Percentiles rank a stretch among this genome's conserved stretches.
phyloP scores from a whole-genome alignment of 2,797 vertebrate genomes.

The Malacoctenus gilli region DNA sequence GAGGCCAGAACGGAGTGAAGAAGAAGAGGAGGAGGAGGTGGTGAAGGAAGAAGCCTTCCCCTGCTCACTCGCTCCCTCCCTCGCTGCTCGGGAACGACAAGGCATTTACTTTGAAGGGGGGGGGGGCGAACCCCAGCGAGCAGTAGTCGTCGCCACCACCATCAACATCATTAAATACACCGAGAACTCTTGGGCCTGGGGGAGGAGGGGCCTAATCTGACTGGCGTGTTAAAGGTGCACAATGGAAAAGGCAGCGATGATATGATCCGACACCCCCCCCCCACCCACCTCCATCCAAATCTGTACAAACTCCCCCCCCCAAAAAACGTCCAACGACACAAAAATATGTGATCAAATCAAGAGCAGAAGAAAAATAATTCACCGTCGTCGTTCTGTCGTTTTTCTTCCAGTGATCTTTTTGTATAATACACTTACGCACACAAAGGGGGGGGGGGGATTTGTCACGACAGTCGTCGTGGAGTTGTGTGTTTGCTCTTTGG shows the following conservation, averaged over 20 bases:
- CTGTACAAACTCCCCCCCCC: conserved; percentile 59
- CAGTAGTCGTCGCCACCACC: conserved; percentile 46
- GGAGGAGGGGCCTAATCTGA: neutral
- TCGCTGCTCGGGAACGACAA: conserved; percentile 40
- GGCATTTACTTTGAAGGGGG: conserved; percentile 24
- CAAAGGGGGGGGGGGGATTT: conserved; percentile 18
- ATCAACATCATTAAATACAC: conserved; percentile 44
- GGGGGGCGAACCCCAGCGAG: conserved; percentile 31
- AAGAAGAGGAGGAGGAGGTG: neutral
- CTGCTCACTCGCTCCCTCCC: conserved; percentile 21
- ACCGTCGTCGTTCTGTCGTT: conserved; percentile 41
- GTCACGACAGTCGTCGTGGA: conserved; percentile 30
- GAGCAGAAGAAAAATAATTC: conserved; percentile 67
- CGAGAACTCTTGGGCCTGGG: conserved; percentile 24
- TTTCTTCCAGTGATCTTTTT: conserved; percentile 63
- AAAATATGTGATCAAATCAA: conserved; percentile 78
- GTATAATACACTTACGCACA: conserved; percentile 47
- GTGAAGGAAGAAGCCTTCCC: conserved; percentile 9
- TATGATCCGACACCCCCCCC: conserved; percentile 44
- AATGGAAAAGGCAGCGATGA: conserved; percentile 74
- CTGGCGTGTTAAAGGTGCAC: conserved; percentile 60
- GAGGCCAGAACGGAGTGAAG: conserved; percentile 1
- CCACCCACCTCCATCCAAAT: conserved; percentile 20
- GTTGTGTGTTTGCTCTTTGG: conserved; percentile 56
- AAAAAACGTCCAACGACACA: conserved; percentile 56